Conservation (phyloP, 2,113 vertebrate species). For the Micronycteris hirsuta region DNA sequence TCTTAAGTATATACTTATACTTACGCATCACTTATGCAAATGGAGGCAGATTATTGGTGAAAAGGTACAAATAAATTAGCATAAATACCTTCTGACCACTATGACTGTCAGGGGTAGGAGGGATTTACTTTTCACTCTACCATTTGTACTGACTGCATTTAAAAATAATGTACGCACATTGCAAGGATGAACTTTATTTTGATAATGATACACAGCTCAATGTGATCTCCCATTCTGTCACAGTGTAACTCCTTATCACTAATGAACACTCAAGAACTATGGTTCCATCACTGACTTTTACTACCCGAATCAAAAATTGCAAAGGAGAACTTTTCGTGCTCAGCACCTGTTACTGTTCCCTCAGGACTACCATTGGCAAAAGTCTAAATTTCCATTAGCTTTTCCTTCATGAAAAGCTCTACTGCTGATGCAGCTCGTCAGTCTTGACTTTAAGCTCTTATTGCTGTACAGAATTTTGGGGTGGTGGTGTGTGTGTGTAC, state of each 20-base stretch:
- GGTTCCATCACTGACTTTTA: not conserved
- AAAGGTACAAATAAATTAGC: not conserved
- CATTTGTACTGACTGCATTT: not conserved
- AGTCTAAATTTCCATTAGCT: not conserved
- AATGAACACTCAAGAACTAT: rapidly evolving
- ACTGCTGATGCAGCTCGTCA: not conserved
- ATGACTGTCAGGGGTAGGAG: not conserved
- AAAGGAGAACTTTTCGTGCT: not conserved
- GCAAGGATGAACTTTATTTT: not conserved
- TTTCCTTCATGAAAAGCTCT: not conserved
- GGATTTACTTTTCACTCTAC: no score
- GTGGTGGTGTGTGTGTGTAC: rapidly evolving
- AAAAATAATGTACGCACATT: not conserved
- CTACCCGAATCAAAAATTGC: not conserved
- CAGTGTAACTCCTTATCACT: rapidly evolving
- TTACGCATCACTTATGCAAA: rapidly evolving
- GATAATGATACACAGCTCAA: not conserved
- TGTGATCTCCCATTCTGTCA: not conserved
- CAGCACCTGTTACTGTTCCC: rapidly evolving
- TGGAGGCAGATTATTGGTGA: not conserved
- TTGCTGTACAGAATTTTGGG: rapidly evolving
- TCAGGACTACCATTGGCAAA: not conserved
- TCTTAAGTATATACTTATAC: not conserved
- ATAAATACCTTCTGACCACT: no score
- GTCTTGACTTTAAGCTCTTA: not conserved